These are phyloP conservation scores for Archips crataeganus DNA, from an alignment of 2,888 invertebrate genomes.

Conservation along the genomic window DNA sequence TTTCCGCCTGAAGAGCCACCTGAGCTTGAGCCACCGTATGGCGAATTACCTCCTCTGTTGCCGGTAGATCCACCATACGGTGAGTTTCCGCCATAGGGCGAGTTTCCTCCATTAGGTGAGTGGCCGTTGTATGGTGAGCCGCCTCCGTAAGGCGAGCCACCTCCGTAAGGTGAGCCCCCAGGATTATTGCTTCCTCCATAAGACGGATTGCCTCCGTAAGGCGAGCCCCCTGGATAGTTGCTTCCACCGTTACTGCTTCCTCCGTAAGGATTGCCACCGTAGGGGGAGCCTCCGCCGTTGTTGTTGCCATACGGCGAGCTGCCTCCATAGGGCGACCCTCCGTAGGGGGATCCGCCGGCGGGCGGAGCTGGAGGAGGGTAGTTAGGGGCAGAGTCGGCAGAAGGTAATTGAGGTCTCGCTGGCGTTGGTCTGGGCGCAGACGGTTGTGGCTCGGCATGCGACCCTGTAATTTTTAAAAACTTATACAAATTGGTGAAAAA, in stretches of 20 bases:
- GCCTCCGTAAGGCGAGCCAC: conserved; percentile 50
- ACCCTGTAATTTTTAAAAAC: conserved; percentile 61
- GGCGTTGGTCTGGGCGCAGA: conserved; percentile 58
- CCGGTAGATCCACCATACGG: conserved; percentile 51
- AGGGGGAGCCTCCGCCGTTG: conserved; percentile 47
- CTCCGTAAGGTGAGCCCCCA: conserved; percentile 50
- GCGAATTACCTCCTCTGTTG: conserved; percentile 42
- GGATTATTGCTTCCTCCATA: conserved; percentile 44
- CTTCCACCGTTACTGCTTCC: conserved; percentile 44
- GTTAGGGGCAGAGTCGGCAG: conserved; percentile 69
- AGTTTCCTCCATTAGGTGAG: conserved; percentile 40
- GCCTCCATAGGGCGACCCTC: conserved; percentile 48
- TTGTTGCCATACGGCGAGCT: conserved; percentile 50
- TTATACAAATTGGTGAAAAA: background rate
- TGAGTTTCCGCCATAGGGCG: conserved; percentile 47
- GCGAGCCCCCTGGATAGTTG: conserved; percentile 35
- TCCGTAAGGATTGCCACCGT: conserved; percentile 51
- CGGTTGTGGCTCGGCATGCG: conserved; percentile 72
- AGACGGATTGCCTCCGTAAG: conserved; percentile 46
- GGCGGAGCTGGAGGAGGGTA: conserved; percentile 80
- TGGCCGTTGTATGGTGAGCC: conserved; percentile 41
- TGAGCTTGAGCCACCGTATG: conserved; percentile 36
- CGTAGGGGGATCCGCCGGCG: conserved; percentile 51
- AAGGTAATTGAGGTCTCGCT: conserved; percentile 65
- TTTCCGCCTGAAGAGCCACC: conserved; percentile 49